These are phyloP conservation scores for Beris chalybata DNA, from an alignment of 2,888 invertebrate species.

Conservation along the genomic window DNA sequence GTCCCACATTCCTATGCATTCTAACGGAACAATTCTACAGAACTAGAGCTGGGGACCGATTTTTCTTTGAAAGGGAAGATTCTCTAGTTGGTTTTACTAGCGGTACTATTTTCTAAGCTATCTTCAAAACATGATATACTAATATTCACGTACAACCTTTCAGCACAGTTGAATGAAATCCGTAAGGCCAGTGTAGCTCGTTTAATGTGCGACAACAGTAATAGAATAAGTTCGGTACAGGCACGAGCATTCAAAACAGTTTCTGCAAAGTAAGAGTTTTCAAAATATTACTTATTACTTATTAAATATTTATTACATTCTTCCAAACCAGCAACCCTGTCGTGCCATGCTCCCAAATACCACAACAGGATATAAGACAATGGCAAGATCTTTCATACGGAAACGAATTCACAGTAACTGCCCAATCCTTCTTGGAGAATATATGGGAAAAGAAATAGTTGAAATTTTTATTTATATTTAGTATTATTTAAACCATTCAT, in stretches of 20 bases:
- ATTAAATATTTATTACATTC: background rate
- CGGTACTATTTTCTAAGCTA: constrained; percentile 50
- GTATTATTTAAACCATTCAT: constrained; percentile 16
- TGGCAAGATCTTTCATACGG: constrained; percentile 55
- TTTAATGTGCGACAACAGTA: constrained; percentile 79
- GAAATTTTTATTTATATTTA: constrained; percentile 14
- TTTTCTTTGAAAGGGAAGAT: constrained; percentile 76
- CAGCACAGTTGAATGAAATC: constrained; percentile 74
- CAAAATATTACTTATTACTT: background rate
- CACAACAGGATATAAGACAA: constrained; percentile 62
- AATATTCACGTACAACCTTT: constrained; percentile 3
- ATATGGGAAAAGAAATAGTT: constrained; percentile 16
- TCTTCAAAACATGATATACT: too few species aligned
- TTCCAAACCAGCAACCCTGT: constrained; percentile 61
- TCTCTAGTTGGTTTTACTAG: constrained; percentile 66
- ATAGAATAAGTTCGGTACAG: constrained; percentile 68
- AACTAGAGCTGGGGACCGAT: constrained; percentile 83
- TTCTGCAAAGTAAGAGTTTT: constrained; percentile 59
- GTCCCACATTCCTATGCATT: constrained; percentile 88
- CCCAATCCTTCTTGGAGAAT: constrained; percentile 23
- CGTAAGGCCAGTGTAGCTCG: constrained; percentile 77
- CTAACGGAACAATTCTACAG: constrained; percentile 85
- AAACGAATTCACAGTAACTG: constrained; percentile 14
- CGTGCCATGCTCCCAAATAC: constrained; percentile 62
- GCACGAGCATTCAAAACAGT: constrained; percentile 68